Evolutionary conservation across 2,797 vertebrate species (phyloP).

Genomic region (Myripristis murdjan): DNA sequence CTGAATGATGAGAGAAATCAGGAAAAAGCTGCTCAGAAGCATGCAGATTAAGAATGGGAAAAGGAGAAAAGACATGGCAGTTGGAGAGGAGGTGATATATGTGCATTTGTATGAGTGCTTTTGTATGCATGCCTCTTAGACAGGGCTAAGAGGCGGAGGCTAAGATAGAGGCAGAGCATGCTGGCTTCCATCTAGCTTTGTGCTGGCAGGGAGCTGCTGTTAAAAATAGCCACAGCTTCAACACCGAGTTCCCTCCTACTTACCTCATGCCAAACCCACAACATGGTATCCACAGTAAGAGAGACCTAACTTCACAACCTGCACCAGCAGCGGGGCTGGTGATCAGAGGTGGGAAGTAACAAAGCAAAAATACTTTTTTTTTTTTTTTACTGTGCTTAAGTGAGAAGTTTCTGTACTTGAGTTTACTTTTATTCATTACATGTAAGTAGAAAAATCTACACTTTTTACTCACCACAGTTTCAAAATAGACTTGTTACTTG

Average conservation of each 20-base stretch:
- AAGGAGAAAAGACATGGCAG: background rate
- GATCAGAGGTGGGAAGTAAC: too few species aligned
- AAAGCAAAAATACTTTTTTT: too few species aligned
- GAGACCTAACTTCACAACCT: constrained; percentile 50
- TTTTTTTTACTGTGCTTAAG: too few species aligned
- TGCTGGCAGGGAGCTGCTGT: constrained; percentile 66
- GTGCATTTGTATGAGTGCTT: constrained; percentile 4
- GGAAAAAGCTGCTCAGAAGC: background rate
- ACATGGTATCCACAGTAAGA: constrained; percentile 37
- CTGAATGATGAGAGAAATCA: background rate
- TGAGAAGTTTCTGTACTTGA: too few species aligned
- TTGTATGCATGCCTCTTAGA: constrained; percentile 13
- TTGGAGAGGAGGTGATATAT: background rate
- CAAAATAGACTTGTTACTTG: too few species aligned
- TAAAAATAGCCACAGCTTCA: constrained; percentile 79
- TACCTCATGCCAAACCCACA: constrained; percentile 62
- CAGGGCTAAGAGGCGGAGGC: constrained; percentile 21
- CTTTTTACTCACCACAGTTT: too few species aligned
- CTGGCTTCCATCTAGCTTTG: constrained; percentile 63
- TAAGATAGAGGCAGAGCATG: constrained; percentile 37
- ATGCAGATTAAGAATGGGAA: background rate
- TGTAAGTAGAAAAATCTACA: too few species aligned
- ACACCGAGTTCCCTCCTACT: constrained; percentile 69
- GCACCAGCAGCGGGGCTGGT: constrained; percentile 31
- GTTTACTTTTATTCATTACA: too few species aligned